Evolutionary conservation across 2,888 invertebrate species (phyloP).

Genomic region (Magallana nippona): DNA sequence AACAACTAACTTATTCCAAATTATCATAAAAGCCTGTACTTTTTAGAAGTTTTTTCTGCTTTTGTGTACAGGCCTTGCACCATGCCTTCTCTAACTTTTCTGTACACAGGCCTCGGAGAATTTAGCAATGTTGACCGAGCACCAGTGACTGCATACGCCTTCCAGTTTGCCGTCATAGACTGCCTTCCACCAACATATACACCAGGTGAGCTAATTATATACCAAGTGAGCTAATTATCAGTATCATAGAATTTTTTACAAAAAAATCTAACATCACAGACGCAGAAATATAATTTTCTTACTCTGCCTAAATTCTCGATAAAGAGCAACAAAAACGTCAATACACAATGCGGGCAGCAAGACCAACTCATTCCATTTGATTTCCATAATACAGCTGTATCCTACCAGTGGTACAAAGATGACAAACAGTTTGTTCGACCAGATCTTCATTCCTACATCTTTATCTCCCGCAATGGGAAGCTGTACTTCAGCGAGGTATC

Average conservation of each 20-base stretch:
- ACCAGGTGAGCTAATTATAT: conserved; percentile 83
- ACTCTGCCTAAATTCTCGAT: too few relatives aligned
- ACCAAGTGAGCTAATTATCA: conserved; percentile 82
- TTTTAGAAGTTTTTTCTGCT: too few relatives aligned
- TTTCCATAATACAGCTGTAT: conserved; percentile 53
- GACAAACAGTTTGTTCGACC: conserved; percentile 92
- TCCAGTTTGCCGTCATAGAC: conserved; percentile 69
- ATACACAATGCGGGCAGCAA: too few relatives aligned
- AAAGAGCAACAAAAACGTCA: too few relatives aligned
- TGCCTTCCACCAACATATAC: conserved; percentile 90
- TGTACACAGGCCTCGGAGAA: conserved; percentile 68
- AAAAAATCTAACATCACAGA: too few relatives aligned
- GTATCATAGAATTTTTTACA: too few relatives aligned
- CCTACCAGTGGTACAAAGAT: conserved; percentile 94
- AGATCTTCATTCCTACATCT: conserved; percentile 88
- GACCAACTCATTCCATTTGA: too few relatives aligned
- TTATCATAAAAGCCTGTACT: too few relatives aligned
- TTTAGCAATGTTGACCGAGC: conserved; percentile 75
- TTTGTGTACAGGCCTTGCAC: too few relatives aligned
- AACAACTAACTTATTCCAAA: too few relatives aligned
- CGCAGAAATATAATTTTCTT: too few relatives aligned
- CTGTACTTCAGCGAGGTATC: conserved; percentile 96
- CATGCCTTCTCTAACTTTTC: too few relatives aligned
- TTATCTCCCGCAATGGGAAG: conserved; percentile 96
- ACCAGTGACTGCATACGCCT: conserved; percentile 65